Base-by-base conservation (phyloP, 1,140 invertebrate genomes). In the Drosophila baimaii region DNA sequence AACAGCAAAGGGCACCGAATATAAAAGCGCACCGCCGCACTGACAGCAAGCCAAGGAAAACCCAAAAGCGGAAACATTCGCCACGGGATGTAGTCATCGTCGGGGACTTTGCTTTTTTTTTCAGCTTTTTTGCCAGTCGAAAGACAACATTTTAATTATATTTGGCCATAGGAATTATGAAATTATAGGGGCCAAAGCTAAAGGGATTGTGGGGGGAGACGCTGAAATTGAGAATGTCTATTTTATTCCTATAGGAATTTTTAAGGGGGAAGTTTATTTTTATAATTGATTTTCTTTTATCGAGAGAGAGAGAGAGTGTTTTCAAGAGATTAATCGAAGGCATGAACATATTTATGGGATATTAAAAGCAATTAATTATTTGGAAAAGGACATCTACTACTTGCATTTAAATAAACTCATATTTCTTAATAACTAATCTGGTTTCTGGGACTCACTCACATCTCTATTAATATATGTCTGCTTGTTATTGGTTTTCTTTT, bases 61-160 rank as follows among this genome's bases (percentile, higher is more conserved):
- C 58, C 59, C 43, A 49, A 76, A 68, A 76, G 59, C 71, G 79
- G 79, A 88, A 85, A 82, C 51, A 82, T 79, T 82, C 83, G 44
- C 83, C 52, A 79, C 79, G 79, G 82, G 83, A 79, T 82, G 75
- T 86, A 61, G 79, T 55, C 61, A 25, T 64, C 55, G 54, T 35
- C 41, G 65, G 37, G 25, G 49, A 52, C 33, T 39, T 4, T 47
- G 13, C 47, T 46, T 49, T 66, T 66, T 31, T 5, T 29, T 47
- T n/a, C 33, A 9, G 46, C 23, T 17, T 29, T 17, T 27, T 49
- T 29, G 55, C 46, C 46, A 46, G 43, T 21, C 47, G 33, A 57
- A 65, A 59, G 66, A 78, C 64, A 85, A 68, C 47, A 79, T 82
- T 88, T 74, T 85, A 88, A 85, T 85, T 85, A 88, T 82, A 75